Evolutionary conservation across 2,797 vertebrate genomes (phyloP), one percentile per base, ranked within the genome.

Genomic region (Molothrus aeneus): DNA sequence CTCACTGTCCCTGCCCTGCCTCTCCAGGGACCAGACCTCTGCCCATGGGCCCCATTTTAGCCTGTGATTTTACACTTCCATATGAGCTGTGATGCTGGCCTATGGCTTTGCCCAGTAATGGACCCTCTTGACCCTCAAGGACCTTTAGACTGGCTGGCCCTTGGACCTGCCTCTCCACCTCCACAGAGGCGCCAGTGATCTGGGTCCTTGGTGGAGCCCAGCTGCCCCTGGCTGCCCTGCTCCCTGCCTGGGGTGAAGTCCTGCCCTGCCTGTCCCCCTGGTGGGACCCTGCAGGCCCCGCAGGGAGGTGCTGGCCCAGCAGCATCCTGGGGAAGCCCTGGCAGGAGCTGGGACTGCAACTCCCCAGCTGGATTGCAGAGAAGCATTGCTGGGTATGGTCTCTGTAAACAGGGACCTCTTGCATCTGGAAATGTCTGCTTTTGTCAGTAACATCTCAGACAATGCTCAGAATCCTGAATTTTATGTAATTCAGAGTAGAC

Each of bases 201-300:
- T 21, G 40, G 48, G 43, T 21, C n/a, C 26, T 34, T 48, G 34
- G 54, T 48, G 72, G 54, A 61, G 26, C 4, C 32, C 42, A 61
- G 54, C 42, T 53, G 32, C 13, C 16, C 25, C 7, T 48, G 50
- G 53, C 32, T 86, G 34, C 38, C 65, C 69, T 66, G 40, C 42
- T 83, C 32, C 56, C 60, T 86, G 21, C 36, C 53, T 59, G 36
- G 48, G 17, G 6, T 32, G 32, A 54, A 25, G 28, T 32, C 29
- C 42, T 65, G 69, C 42, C 59, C 51, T 5, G 5, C 34, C 38
- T 0, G 0, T 18, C 6, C 25, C 13, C 6, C 6, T 9, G 24
- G 31, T 47, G 16, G 72, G 24, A 13, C 22, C 17, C 32, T 57
- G 32, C 22, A 38, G 10, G 5, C 5, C 11, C 34, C 5, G 2